phyloP scores from a whole-genome alignment of 2,888 invertebrate species.

The Agrypnus murinus region DNA sequence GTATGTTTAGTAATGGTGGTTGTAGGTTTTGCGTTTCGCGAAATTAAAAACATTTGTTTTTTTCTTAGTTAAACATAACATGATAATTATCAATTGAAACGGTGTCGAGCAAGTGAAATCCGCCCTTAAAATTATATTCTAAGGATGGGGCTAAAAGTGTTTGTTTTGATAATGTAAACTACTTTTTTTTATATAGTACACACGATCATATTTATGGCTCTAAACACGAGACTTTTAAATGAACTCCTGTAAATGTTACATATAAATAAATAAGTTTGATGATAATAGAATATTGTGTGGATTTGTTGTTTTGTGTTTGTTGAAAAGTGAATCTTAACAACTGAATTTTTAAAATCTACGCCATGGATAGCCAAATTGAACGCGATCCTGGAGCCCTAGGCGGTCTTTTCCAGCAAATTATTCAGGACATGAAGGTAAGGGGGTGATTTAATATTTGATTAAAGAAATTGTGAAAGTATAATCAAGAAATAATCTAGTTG shows the following conservation, averaged over 20 bases:
- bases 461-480: too few relatives aligned
- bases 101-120: slow-evolving; percentile 13
- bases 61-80: slow-evolving; percentile 6
- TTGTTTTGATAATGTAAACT: slow-evolving; percentile 42
- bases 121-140: slow-evolving; percentile 2
- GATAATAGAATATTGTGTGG: slow-evolving; percentile 22
- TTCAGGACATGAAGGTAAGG: slow-evolving; percentile 97
- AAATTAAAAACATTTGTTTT: background rate
- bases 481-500: too few relatives aligned
- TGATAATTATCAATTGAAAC: background rate
- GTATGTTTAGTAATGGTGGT: slow-evolving; percentile 34
- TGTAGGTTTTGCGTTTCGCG: slow-evolving; percentile 24
- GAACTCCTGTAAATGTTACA: background rate
- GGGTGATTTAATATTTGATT: slow-evolving; percentile 48
- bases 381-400: slow-evolving; percentile 93
- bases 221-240: background rate
- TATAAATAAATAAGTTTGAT: background rate
- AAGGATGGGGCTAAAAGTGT: slow-evolving; percentile 29
- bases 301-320: slow-evolving; percentile 12
- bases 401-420: slow-evolving; percentile 95
- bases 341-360: slow-evolving; percentile 17
- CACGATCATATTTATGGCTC: background rate
- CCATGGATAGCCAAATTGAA: slow-evolving; percentile 71
- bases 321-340: slow-evolving; percentile 4
- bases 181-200: slow-evolving; percentile 22